phyloP scores from a whole-genome alignment of 2,888 invertebrate species.

The Clunio marinus region DNA sequence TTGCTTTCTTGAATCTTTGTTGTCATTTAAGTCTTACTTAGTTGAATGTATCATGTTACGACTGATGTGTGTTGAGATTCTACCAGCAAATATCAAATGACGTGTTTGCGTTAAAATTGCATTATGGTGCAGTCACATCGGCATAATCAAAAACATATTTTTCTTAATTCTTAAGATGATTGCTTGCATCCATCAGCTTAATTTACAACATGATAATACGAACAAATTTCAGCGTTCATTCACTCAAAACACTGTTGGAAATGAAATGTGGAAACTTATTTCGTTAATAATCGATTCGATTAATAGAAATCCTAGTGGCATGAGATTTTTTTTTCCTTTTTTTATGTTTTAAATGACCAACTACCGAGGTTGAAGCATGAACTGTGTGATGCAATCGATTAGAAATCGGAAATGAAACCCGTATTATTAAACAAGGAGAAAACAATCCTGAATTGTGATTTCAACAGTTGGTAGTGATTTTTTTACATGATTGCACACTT shows the following conservation, averaged over 20 bases:
- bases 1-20: neutral
- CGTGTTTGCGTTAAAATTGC: slow-evolving; percentile 34
- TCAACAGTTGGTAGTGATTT: neutral
- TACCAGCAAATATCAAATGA: slow-evolving; percentile 8
- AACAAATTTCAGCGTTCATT: too few relatives aligned
- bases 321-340: neutral
- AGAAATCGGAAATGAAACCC: slow-evolving; percentile 2
- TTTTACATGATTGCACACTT: slow-evolving; percentile 34
- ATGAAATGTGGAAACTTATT: too few relatives aligned
- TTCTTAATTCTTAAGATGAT: too few relatives aligned
- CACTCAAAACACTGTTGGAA: neutral
- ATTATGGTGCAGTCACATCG: slow-evolving; percentile 10
- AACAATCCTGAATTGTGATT: neutral
- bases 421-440: neutral
- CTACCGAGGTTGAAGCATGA: neutral
- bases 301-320: neutral
- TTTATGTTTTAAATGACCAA: neutral
- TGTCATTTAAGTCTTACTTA: neutral
- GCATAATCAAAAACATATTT: neutral
- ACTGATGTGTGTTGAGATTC: slow-evolving; percentile 14
- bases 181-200: neutral
- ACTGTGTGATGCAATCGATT: neutral
- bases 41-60: neutral
- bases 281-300: neutral
- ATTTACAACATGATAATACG: too few relatives aligned